Conservation (phyloP, 2,888 invertebrate species). For the Chromoteleia sp. region DNA sequence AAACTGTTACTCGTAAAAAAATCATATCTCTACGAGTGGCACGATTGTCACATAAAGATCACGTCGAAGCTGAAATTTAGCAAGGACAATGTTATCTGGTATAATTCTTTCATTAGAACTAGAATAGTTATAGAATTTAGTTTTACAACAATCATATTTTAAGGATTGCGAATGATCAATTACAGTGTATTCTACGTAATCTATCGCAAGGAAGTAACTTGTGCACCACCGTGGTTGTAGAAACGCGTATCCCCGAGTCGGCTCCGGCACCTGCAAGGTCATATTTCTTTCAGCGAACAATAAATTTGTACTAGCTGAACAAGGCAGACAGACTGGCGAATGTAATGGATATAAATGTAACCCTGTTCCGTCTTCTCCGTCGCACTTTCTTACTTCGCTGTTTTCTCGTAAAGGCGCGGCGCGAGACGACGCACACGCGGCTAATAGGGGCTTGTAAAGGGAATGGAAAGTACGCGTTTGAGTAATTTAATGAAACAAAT, state of each 20-base stretch:
- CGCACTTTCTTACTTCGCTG: neutral
- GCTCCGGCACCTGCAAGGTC: neutral
- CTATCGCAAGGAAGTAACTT: conserved; percentile 15
- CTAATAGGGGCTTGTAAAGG: conserved; percentile 41
- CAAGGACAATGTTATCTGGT: too few relatives aligned
- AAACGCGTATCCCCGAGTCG: conserved; percentile 2
- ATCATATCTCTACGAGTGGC: too few relatives aligned
- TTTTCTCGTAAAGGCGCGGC: neutral
- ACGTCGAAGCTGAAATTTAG: too few relatives aligned
- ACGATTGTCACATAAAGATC: too few relatives aligned
- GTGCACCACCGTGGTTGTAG: neutral
- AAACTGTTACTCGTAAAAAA: too few relatives aligned
- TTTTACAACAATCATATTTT: neutral
- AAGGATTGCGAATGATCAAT: too few relatives aligned
- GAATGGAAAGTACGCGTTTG: conserved; percentile 1
- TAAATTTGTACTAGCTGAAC: conserved; percentile 49
- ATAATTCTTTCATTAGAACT: too few relatives aligned
- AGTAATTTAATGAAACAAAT: conserved; percentile 81
- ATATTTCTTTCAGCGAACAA: conserved; percentile 56
- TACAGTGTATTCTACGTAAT: conserved; percentile 12
- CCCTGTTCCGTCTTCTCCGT: conserved; percentile 63
- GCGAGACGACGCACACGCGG: conserved; percentile 24
- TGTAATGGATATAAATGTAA: conserved; percentile 55
- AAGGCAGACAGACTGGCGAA: conserved; percentile 47
- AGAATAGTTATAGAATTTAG: too few relatives aligned